Evolutionary conservation across 2,113 vertebrate genomes (phyloP).

Genomic region (Micronycteris hirsuta): DNA sequence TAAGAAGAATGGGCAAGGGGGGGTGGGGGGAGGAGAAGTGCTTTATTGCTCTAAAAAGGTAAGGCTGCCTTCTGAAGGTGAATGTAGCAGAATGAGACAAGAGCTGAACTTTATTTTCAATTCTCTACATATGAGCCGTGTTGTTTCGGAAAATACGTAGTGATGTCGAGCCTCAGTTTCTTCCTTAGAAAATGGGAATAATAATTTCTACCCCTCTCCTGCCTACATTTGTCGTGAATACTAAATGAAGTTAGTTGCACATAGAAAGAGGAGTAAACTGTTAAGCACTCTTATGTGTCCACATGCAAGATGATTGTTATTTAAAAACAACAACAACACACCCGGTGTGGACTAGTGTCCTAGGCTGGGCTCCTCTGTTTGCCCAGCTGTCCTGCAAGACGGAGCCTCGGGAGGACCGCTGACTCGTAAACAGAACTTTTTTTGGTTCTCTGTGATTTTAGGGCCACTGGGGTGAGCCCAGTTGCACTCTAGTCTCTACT

Average conservation of each 20-base stretch:
- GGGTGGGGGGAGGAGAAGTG: background rate
- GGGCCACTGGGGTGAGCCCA: background rate
- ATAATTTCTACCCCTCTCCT: background rate
- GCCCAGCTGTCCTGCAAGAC: background rate
- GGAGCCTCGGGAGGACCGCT: background rate
- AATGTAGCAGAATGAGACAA: background rate
- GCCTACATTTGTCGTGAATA: background rate
- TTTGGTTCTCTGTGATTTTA: background rate
- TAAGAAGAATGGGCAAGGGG: background rate
- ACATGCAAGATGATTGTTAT: background rate
- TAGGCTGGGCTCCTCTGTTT: background rate
- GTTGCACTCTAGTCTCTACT: background rate
- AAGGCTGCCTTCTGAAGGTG: background rate
- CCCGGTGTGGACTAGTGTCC: fast-evolving
- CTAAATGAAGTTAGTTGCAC: background rate
- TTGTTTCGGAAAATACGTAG: background rate
- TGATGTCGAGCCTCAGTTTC: background rate
- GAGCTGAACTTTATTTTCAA: background rate
- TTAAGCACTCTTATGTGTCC: too few species aligned
- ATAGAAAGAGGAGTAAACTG: background rate
- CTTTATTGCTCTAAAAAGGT: background rate
- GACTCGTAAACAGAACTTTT: background rate
- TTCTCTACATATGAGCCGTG: background rate
- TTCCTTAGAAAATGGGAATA: background rate
- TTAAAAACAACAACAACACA: background rate